Evolutionary conservation across 2,888 invertebrate genomes (phyloP).

Genomic region (Perithous albicinctus): DNA sequence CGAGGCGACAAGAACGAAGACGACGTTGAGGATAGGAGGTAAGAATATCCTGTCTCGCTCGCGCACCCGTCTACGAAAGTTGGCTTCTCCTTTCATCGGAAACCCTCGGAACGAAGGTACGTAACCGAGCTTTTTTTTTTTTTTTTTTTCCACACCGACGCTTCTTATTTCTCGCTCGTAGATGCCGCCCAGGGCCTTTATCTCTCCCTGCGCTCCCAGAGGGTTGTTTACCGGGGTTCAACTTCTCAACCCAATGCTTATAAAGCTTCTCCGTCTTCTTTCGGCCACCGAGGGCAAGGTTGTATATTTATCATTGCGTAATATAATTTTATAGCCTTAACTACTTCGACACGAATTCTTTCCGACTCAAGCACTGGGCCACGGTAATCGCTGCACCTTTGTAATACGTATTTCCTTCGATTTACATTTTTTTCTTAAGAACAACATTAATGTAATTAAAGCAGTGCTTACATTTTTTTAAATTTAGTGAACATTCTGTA

Average conservation of each 20-base stretch:
- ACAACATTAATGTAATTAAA: too few species aligned
- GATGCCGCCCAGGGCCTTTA: constrained; percentile 50
- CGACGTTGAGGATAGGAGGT: constrained; percentile 45
- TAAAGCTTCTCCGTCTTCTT: constrained; percentile 32
- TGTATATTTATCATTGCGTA: constrained; percentile 39
- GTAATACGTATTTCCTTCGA: too few species aligned
- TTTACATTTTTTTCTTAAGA: background rate
- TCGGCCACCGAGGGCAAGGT: constrained; percentile 5
- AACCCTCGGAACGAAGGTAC: constrained; percentile 46
- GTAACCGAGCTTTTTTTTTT: constrained; percentile 59
- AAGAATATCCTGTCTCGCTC: constrained; percentile 50
- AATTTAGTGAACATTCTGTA: too few species aligned
- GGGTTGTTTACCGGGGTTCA: constrained; percentile 53
- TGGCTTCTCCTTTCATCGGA: constrained; percentile 42
- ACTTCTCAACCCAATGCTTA: constrained; percentile 20
- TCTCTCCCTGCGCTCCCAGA: constrained; percentile 40
- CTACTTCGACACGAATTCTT: constrained; percentile 25
- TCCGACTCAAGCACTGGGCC: background rate
- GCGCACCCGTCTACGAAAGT: constrained; percentile 43
- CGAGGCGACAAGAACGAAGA: constrained; percentile 57
- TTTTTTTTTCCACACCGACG: constrained; percentile 53
- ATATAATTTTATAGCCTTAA: constrained; percentile 22
- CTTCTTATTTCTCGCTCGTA: constrained; percentile 46
- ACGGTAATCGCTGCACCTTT: background rate
- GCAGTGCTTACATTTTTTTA: too few species aligned